Conservation (phyloP, 1,140 invertebrate species). For the Leptestheria dahalacensis region DNA sequence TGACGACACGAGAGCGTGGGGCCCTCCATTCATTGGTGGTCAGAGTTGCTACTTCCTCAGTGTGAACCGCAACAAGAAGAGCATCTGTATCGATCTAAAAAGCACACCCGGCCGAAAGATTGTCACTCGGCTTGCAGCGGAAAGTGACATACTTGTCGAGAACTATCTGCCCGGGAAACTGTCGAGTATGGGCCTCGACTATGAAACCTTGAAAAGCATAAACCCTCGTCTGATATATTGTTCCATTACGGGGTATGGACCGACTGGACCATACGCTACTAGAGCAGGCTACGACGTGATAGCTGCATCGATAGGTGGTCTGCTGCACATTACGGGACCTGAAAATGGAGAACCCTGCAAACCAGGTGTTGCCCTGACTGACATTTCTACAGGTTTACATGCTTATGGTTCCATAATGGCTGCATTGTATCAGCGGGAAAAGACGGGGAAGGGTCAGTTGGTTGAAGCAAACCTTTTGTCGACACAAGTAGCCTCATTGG, state of each 20-base stretch:
- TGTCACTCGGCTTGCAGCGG: conserved; percentile 50
- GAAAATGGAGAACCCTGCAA: conserved; percentile 72
- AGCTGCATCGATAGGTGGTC: conserved; percentile 76
- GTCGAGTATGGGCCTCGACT: conserved; percentile 58
- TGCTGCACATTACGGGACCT: conserved; percentile 77
- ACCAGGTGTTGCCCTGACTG: conserved; percentile 82
- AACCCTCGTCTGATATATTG: conserved; percentile 81
- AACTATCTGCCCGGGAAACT: conserved; percentile 90
- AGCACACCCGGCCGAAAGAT: conserved; percentile 48
- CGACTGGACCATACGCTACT: conserved; percentile 63
- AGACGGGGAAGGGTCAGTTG: conserved; percentile 71
- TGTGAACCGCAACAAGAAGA: conserved; percentile 91
- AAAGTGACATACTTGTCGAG: conserved; percentile 80
- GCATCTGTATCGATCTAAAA: conserved; percentile 76
- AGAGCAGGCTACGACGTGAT: conserved; percentile 92
- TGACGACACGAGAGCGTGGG: conserved; percentile 84
- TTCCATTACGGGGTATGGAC: conserved; percentile 84
- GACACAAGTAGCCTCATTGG: conserved; percentile 74
- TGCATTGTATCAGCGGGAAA: conserved; percentile 58
- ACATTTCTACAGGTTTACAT: conserved; percentile 82
- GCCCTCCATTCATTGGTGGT: conserved; percentile 67
- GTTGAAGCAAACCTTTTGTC: conserved; percentile 88
- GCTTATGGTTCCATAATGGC: conserved; percentile 91
- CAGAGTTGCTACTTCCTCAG: conserved; percentile 74
- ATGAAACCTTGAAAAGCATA: conserved; percentile 48